Percentiles rank a stretch among this genome's conserved stretches.
phyloP scores from a whole-genome alignment of 2,888 invertebrate species.

The Volucella zonaria region DNA sequence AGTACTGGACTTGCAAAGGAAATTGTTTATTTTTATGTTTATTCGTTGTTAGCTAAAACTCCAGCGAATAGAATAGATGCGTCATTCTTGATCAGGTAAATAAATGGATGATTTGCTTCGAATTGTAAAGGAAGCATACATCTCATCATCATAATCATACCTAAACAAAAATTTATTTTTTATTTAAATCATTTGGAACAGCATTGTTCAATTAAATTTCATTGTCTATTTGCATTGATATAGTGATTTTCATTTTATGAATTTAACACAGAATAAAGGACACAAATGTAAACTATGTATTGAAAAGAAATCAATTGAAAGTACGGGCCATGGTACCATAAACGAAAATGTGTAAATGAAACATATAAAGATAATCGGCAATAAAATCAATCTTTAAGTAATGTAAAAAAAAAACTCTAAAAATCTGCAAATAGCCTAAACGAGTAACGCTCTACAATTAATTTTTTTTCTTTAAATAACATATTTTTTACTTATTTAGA shows the following conservation, averaged over 20 bases:
- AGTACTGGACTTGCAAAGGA: not conserved
- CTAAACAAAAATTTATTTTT: constrained; percentile 25
- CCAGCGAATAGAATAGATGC: constrained; percentile 80
- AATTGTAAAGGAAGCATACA: constrained; percentile 77
- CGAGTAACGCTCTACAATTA: too few relatives aligned
- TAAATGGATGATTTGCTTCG: constrained; percentile 79
- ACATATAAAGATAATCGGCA: too few relatives aligned
- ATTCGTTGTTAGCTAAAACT: constrained; percentile 76
- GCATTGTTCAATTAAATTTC: not conserved
- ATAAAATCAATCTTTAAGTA: too few relatives aligned
- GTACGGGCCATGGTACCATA: too few relatives aligned
- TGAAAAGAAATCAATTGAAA: too few relatives aligned
- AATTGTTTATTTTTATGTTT: not conserved
- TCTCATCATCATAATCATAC: constrained; percentile 79
- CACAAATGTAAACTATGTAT: too few relatives aligned
- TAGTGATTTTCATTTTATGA: not conserved
- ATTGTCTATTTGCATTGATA: not conserved
- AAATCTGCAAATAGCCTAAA: too few relatives aligned
- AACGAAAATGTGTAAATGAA: too few relatives aligned
- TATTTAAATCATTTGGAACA: not conserved
- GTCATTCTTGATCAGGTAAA: constrained; percentile 80
- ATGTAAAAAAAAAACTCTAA: too few relatives aligned
- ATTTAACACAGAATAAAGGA: too few relatives aligned
- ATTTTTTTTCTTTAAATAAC: too few relatives aligned
- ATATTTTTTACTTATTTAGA: too few relatives aligned